These are phyloP conservation scores for Drepana falcataria DNA, from an alignment of 2,888 invertebrate genomes.

Conservation along the genomic window DNA sequence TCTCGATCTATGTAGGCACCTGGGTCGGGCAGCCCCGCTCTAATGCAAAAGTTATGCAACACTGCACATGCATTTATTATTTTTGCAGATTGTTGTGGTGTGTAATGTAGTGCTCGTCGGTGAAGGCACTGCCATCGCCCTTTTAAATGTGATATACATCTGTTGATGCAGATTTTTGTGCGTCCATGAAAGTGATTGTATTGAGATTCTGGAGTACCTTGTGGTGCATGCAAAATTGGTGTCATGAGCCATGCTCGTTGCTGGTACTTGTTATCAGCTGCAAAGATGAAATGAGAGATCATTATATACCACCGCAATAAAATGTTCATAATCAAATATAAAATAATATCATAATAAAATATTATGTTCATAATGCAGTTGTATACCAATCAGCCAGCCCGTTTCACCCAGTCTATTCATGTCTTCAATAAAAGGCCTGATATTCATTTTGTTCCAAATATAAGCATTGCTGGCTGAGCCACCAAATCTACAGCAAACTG, in stretches of 20 bases:
- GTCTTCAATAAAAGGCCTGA: constrained; percentile 36
- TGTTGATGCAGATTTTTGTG: constrained; percentile 42
- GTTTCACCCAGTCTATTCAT: constrained; percentile 44
- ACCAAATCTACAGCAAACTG: constrained; percentile 50
- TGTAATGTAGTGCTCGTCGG: constrained; percentile 47
- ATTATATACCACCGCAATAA: not conserved
- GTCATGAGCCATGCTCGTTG: constrained; percentile 55
- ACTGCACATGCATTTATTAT: constrained; percentile 56
- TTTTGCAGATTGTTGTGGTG: constrained; percentile 48
- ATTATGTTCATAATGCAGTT: no score
- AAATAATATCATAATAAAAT: no score
- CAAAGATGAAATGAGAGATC: constrained; percentile 9
- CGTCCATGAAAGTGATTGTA: constrained; percentile 49
- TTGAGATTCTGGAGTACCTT: constrained; percentile 49
- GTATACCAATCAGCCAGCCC: constrained; percentile 47
- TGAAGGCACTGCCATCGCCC: constrained; percentile 48
- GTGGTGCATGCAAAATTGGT: constrained; percentile 40
- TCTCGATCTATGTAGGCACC: constrained; percentile 34
- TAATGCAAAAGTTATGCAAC: constrained; percentile 44
- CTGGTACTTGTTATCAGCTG: constrained; percentile 47
- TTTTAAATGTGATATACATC: constrained; percentile 44
- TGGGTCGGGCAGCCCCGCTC: constrained; percentile 37
- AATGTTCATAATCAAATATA: not conserved
- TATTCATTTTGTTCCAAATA: constrained; percentile 52
- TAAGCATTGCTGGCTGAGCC: constrained; percentile 38